Evolutionary conservation across 1,140 invertebrate genomes (phyloP), one percentile per base, ranked within the genome.

Genomic region (Cylas formicarius): DNA sequence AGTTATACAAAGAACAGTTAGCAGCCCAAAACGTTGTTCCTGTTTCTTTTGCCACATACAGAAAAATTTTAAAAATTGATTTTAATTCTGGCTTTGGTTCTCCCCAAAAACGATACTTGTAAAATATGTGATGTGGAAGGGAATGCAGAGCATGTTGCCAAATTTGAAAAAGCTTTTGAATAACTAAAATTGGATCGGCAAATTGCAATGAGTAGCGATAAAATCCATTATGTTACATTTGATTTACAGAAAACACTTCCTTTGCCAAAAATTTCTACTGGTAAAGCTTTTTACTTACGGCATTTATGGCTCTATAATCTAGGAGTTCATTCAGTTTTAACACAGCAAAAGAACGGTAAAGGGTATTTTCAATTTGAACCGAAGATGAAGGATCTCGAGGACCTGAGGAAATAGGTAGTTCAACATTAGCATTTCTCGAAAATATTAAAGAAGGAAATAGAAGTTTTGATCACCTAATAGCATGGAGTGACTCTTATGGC

Each of bases 401-500:
- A 21, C 17, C 19, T 21, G 17, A 20, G 4, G 17, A 43, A 23
- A 36, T 35, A 11, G 13, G 18, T 19, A 22, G 3, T 31, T 9
- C 13, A 38, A 11, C 39, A 9, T 19, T 29, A 36, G 17, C 35
- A n/a, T 45, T 37, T 45, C 19, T 4, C 7, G 23, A 39, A 20
- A 39, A 38, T 18, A 28, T 37, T 22, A 31, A 37, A 18, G 21
- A 37, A 28, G 3, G 24, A 20, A 16, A 2, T 31, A 38, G 7
- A 11, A 17, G 5, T 32, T 4, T 11, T 21, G 27, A 32, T 42
- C 27, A 42, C 20, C 27, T 42, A 22, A 22, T 43, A 6, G 31
- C 31, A 23, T 34, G 41, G 41, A n/a, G n/a, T n/a, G n/a, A 43
- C 16, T 43, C 32, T 8, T 52, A 48, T 38, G 27, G 17, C 6